Evolutionary conservation across 1,140 invertebrate genomes (phyloP).

Genomic region (Pogonognathellus flavescens): DNA sequence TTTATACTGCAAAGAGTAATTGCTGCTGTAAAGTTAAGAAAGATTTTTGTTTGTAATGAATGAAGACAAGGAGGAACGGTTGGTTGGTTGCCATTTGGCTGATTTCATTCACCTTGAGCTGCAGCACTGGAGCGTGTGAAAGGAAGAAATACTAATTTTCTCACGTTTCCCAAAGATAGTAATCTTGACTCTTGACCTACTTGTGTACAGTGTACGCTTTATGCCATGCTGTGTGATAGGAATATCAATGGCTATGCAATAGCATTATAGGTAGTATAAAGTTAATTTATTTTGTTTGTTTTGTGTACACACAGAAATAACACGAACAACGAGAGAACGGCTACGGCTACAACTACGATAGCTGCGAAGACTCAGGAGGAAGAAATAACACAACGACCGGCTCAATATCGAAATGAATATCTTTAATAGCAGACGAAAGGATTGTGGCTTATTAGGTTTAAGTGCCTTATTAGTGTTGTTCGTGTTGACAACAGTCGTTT

Average conservation of each 20-base stretch:
- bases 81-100: not conserved
- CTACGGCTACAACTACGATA: not conserved
- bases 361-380: not conserved
- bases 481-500: not conserved
- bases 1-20: too few species aligned
- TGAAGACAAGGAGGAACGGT: too few species aligned
- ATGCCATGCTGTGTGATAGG: not conserved
- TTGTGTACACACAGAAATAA: not conserved
- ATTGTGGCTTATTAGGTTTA: not conserved
- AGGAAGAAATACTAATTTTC: slow-evolving; percentile 21
- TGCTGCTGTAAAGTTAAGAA: too few species aligned
- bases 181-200: not conserved
- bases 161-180: slow-evolving; percentile 5
- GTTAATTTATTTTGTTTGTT: not conserved
- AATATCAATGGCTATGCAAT: not conserved
- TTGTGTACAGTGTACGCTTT: not conserved
- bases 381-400: too few species aligned
- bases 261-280: not conserved
- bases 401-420: not conserved
- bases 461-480: not conserved
- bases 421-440: not conserved
- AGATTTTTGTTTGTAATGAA: too few species aligned
- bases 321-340: not conserved
- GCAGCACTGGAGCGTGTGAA: slow-evolving; percentile 22
- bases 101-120: slow-evolving; percentile 12